A percentile compares a stretch with the other conserved stretches of the same genome.
Evolutionary conservation across 2,113 vertebrate species (phyloP).

Genomic region (Sinocyclocheilus anophthalmus): DNA sequence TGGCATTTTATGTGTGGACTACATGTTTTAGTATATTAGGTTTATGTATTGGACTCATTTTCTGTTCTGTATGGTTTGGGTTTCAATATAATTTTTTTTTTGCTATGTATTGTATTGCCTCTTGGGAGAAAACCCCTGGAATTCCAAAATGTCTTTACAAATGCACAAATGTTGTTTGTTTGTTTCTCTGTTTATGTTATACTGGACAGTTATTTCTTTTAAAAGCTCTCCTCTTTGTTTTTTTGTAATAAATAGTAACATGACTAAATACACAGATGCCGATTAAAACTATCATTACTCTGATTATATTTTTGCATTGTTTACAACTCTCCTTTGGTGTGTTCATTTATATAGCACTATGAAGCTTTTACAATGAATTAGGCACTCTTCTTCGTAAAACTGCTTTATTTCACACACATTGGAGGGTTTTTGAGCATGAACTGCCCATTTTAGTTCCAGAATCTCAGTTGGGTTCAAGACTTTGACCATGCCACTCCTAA

Average conservation of each 20-base stretch:
- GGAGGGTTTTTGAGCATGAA: too few species aligned
- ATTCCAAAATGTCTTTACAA: background rate
- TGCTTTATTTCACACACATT: too few species aligned
- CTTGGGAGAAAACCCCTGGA: background rate
- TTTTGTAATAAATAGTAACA: slow-evolving; percentile 35
- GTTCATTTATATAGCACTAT: background rate
- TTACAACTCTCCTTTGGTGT: background rate
- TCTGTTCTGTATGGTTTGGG: background rate
- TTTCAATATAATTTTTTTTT: background rate
- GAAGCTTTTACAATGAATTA: background rate
- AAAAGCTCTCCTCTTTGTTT: slow-evolving; percentile 8
- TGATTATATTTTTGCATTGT: background rate
- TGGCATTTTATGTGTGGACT: background rate
- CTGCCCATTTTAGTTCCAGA: background rate
- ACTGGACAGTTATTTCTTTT: background rate
- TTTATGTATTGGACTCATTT: background rate
- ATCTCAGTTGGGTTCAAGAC: background rate
- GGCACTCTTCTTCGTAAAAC: background rate
- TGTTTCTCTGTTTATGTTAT: background rate
- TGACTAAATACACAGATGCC: background rate
- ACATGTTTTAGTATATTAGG: background rate
- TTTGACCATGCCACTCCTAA: background rate
- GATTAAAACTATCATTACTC: background rate
- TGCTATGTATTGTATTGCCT: background rate
- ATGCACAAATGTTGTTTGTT: background rate